Percentiles rank a stretch among this genome's conserved stretches.
Evolutionary conservation across 2,888 invertebrate species (phyloP).

Genomic region (Polydesmus complanatus): DNA sequence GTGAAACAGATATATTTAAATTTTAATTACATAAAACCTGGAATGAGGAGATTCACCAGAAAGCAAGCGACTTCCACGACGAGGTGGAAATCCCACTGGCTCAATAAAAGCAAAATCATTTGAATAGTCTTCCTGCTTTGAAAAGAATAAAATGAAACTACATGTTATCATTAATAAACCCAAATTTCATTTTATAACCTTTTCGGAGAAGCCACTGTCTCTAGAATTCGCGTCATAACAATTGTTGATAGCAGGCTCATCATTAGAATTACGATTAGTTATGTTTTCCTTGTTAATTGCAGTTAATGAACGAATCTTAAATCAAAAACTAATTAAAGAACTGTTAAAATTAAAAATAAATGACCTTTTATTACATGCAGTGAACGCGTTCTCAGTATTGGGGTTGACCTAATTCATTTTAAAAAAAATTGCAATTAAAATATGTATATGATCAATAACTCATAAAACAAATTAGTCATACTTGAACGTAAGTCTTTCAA

Average conservation of each 20-base stretch:
- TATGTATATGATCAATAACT: not conserved
- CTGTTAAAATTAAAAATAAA: not conserved
- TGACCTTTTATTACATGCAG: not conserved
- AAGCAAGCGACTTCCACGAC: not conserved
- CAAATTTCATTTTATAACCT: constrained; percentile 4
- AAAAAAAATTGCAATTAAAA: too few relatives aligned
- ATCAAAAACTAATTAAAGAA: not conserved
- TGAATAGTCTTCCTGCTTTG: not conserved
- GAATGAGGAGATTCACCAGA: not conserved
- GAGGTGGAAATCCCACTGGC: constrained; percentile 6
- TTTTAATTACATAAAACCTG: not conserved
- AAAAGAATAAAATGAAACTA: not conserved
- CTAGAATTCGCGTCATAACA: constrained; percentile 6
- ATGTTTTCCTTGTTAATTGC: not conserved
- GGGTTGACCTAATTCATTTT: not conserved
- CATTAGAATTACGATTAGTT: not conserved
- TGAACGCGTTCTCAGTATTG: not conserved
- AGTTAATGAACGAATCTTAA: not conserved
- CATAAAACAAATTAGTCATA: not conserved
- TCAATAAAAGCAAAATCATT: constrained; percentile 9
- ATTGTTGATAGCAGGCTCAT: not conserved
- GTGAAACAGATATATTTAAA: too few relatives aligned
- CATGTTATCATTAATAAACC: not conserved
- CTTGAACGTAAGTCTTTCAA: not conserved
- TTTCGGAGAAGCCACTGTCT: constrained; percentile 13